These are phyloP conservation scores for Hippopotamyrus pictus DNA, from an alignment of 2,797 vertebrate genomes.

Conservation along the genomic window DNA sequence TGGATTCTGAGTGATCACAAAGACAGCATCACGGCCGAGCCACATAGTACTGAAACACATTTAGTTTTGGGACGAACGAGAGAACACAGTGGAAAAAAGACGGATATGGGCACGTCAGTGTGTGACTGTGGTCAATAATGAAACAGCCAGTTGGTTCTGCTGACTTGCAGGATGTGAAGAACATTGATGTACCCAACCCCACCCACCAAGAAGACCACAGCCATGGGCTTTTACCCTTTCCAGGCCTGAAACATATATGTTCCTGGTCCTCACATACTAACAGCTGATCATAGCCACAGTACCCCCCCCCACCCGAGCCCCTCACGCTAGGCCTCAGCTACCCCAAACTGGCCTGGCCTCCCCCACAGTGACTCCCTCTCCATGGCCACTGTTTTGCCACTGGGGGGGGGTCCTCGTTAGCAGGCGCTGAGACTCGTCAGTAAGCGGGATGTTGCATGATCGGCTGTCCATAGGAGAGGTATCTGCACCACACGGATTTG, in stretches of 20 bases:
- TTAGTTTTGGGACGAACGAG: not conserved
- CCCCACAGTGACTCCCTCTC: not conserved
- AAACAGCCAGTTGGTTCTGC: not conserved
- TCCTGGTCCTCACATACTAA: not conserved
- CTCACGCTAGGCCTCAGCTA: not conserved
- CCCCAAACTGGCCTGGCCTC: not conserved
- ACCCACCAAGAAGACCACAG: not conserved
- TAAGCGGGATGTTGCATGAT: slow-evolving; percentile 28
- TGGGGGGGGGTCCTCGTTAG: slow-evolving; percentile 33
- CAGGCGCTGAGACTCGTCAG: slow-evolving; percentile 19
- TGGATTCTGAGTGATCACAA: not conserved
- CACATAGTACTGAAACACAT: not conserved
- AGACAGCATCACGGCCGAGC: not conserved
- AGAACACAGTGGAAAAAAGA: not conserved
- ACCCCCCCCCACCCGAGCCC: not conserved
- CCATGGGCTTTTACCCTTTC: not conserved
- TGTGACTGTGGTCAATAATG: not conserved
- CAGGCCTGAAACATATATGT: not conserved
- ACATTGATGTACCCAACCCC: not conserved
- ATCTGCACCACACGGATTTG: slow-evolving; percentile 29
- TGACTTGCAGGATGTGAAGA: not conserved
- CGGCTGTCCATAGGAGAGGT: slow-evolving; percentile 34
- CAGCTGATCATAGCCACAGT: not conserved
- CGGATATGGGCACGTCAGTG: not conserved
- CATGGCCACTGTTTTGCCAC: slow-evolving; percentile 11